Evolutionary conservation across 2,113 vertebrate species (phyloP), one percentile per base, ranked within the genome.

Genomic region (Hippocampus barbouri): DNA sequence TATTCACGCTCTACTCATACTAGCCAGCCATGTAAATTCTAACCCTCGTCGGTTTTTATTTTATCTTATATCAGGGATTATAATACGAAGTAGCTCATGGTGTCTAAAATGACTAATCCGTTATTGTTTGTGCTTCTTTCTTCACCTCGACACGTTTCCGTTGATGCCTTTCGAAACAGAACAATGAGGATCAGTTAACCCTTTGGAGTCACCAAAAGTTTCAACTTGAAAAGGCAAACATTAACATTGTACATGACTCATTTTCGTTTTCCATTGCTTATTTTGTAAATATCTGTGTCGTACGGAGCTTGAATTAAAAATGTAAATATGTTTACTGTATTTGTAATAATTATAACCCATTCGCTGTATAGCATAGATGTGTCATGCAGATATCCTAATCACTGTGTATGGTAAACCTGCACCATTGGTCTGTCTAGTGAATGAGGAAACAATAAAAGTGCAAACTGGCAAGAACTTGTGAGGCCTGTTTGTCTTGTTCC

Each of bases 281-380:
- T 94, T 96, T 96, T 99, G 97, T 98, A 99, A 98, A 99, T 99
- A 98, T 93, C 92, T 93, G 91, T 65, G 94, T 96, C 92, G 95
- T 95, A 95, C 92, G 94, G 95, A 94, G 95, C 96, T 97, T 94
- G 92, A 95, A 95, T 96, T 95, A 95, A 96, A 96, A 93, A 57
- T 99, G 97, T 99, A 99, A 98, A 99, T 99, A 98, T 89, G 94
- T 95, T 96, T 96, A 94, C 94, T 93, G 96, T 98, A 97, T 99
- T 98, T 99, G 97, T 99, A 98, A 96, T 98, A 95, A 97, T 94
- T 95, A 93, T 93, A 95, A 96, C 94, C 94, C 96, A 96, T 95
- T 96, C 93, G 95, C 96, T 98, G 95, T 96, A 97, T 96, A 97
- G 96, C 94, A 92, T 98, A 97, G 95, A 91, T 92, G 96, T 98